Conservation (phyloP, 2,113 vertebrate species). For the Xenopus tropicalis region UCB_Xtro_10.0 CM004447.2:104529001-104529500, state of each 20-base stretch:
- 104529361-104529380: neutral
- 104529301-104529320: constrained; percentile 3
- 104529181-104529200: neutral
- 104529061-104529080: too few relatives aligned
- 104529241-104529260: constrained; percentile 3
- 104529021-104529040: too few relatives aligned
- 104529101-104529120: neutral
- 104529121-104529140: neutral
- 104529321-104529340: neutral
- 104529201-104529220: neutral
- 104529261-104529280: neutral
- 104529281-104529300: neutral
- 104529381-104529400: neutral
- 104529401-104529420: neutral
- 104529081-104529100: too few relatives aligned
- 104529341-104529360: neutral
- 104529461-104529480: too few relatives aligned
- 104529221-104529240: constrained; percentile 11
- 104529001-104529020: too few relatives aligned
- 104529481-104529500: too few relatives aligned
- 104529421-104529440: too few relatives aligned
- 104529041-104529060: too few relatives aligned
- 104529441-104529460: too few relatives aligned
- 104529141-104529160: neutral
- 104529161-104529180: neutral